Percentiles rank a stretch among this genome's conserved stretches.
Evolutionary conservation across 2,113 vertebrate genomes (phyloP).

Genomic region (Ginglymostoma cirratum): DNA sequence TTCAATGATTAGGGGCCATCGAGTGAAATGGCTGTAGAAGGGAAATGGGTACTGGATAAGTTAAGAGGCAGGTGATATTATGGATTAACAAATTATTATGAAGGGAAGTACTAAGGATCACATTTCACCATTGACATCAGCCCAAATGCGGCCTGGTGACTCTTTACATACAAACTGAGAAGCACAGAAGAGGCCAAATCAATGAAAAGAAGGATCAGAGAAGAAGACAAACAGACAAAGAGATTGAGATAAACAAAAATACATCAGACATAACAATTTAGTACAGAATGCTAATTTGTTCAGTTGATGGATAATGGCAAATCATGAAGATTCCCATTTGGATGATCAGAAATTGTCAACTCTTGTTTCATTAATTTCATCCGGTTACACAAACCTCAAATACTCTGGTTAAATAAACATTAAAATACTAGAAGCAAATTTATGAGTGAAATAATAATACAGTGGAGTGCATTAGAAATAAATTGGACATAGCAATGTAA

Average conservation of each 20-base stretch:
- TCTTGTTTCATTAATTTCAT: not conserved
- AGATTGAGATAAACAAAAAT: not conserved
- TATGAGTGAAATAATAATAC: not conserved
- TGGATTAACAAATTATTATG: not conserved
- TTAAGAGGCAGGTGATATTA: not conserved
- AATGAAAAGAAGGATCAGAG: not conserved
- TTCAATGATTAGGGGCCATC: not conserved
- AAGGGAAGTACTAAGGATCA: not conserved
- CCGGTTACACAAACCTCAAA: not conserved
- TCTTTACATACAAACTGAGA: not conserved
- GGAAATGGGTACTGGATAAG: not conserved
- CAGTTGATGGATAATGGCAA: not conserved
- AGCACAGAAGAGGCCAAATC: not conserved
- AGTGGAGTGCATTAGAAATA: constrained; percentile 39
- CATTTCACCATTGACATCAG: not conserved
- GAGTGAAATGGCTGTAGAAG: not conserved
- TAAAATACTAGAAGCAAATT: not conserved
- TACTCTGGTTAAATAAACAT: not conserved
- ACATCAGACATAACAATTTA: not conserved
- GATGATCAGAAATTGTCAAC: not conserved
- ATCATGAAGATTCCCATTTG: not conserved
- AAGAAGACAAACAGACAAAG: not conserved
- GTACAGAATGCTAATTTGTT: not conserved
- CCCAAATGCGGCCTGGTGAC: not conserved
- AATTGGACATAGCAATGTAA: constrained; percentile 42